These are phyloP conservation scores for Neogale vison DNA, from an alignment of 2,113 vertebrate species.

Conservation along the genomic window DNA sequence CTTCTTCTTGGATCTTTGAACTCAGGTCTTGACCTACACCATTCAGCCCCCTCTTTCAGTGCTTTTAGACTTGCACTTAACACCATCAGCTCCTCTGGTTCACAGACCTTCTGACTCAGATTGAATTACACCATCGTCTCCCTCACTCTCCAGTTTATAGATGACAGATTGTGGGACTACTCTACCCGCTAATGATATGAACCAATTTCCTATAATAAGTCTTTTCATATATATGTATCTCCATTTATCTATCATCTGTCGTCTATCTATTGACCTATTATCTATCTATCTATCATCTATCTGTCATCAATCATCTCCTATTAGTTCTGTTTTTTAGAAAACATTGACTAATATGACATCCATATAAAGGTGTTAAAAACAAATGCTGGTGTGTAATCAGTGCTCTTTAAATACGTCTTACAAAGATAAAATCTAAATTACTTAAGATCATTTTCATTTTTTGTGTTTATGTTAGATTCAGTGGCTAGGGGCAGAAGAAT, in stretches of 20 bases:
- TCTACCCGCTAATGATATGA: too few relatives aligned
- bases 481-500: background rate
- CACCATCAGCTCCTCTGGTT: background rate
- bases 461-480: background rate
- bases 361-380: background rate
- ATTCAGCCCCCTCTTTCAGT: background rate
- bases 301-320: too few relatives aligned
- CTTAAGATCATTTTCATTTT: slow-evolving; percentile 14
- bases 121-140: background rate
- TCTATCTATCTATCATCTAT: too few relatives aligned
- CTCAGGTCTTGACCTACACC: background rate
- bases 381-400: background rate
- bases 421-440: slow-evolving; percentile 21
- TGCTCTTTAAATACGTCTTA: background rate
- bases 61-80: background rate
- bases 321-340: too few relatives aligned
- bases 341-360: too few relatives aligned
- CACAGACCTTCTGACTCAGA: background rate
- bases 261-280: too few relatives aligned
- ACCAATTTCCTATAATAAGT: too few relatives aligned
- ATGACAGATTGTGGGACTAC: background rate
- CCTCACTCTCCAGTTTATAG: background rate
- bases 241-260: too few relatives aligned
- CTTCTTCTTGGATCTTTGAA: background rate
- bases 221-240: too few relatives aligned